A percentile compares a stretch with the other conserved stretches of the same genome.
Conservation (phyloP, 2,113 vertebrate genomes). For the Sapajus apella region DNA sequence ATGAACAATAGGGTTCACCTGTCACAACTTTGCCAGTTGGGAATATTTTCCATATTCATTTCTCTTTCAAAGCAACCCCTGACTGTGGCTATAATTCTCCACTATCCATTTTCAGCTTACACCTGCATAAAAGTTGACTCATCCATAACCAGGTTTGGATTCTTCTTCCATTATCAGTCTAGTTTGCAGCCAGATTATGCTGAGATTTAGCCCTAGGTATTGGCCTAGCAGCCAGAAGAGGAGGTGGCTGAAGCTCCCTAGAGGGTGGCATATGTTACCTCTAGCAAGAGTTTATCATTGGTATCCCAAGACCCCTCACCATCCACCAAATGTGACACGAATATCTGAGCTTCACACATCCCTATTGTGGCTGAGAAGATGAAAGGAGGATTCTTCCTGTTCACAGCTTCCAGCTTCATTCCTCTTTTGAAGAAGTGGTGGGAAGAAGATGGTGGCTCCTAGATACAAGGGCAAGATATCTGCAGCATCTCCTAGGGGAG, state of each 20-base stretch:
- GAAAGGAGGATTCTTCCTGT: conserved; percentile 94
- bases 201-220: not conserved
- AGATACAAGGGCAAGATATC: conserved; percentile 51
- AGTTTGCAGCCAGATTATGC: not conserved
- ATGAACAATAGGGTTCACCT: no score
- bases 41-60: not conserved
- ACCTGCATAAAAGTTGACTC: not conserved
- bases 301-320: conserved; percentile 92
- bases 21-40: not conserved
- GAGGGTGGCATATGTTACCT: not conserved
- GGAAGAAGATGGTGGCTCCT: conserved; percentile 91
- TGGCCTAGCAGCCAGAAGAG: not conserved
- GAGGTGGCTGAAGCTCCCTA: not conserved
- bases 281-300: not conserved
- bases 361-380: conserved; percentile 93
- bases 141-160: not conserved
- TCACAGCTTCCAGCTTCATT: conserved; percentile 93
- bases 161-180: not conserved
- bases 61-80: not conserved
- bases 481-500: not conserved
- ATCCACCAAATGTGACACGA: conserved; percentile 94
- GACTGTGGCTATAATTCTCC: no score
- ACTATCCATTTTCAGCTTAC: not conserved
- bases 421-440: conserved; percentile 92
- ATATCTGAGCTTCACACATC: conserved; percentile 92